Evolutionary conservation across 1,140 invertebrate species (phyloP), one percentile per base, ranked within the genome.

Genomic region (Marisa cornuarietis): DNA sequence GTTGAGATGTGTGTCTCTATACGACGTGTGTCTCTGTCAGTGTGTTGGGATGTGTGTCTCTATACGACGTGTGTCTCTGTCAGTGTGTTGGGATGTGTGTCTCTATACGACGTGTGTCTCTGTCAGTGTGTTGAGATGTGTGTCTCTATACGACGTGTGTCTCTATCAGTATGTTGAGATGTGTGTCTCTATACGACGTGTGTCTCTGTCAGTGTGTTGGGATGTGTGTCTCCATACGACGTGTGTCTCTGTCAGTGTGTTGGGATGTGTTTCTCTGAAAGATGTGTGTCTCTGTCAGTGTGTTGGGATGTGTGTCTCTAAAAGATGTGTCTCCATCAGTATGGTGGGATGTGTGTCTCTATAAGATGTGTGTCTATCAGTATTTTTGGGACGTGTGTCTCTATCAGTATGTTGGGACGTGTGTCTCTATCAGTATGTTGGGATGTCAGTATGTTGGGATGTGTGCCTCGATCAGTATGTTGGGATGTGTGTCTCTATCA

Each of bases 71-170:
- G 6, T 14, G 16, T 26, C n/a, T 69, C 66, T 42, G 3, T 42
- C 31, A 5, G 31, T 42, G 0, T 42, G 31, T 42, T 6, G 31
- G 31, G 31, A 42, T 42, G 31, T 42, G n/a, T n/a, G n/a, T n/a
- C n/a, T n/a, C n/a, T n/a, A 42, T 6, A n/a, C n/a, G n/a, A n/a
- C n/a, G n/a, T 42, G 31, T 69, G 66, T 69, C 7, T 69, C 7
- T 69, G 66, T 69, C n/a, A 26, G 66, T 14, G 13, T 69, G 66
- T 69, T 68, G 65, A 24, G n/a, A n/a, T n/a, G n/a, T n/a, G n/a
- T n/a, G n/a, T n/a, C n/a, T n/a, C n/a, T n/a, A n/a, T n/a, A n/a
- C n/a, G 9, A 68, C n/a, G 66, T 0, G 6, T 14, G 16, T 26
- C n/a, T 69, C 66, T 42, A 2, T 42, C 31, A 5, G 31, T 42